Evolutionary conservation across 2,113 vertebrate species (phyloP).

Genomic region (Butorides virescens): DNA sequence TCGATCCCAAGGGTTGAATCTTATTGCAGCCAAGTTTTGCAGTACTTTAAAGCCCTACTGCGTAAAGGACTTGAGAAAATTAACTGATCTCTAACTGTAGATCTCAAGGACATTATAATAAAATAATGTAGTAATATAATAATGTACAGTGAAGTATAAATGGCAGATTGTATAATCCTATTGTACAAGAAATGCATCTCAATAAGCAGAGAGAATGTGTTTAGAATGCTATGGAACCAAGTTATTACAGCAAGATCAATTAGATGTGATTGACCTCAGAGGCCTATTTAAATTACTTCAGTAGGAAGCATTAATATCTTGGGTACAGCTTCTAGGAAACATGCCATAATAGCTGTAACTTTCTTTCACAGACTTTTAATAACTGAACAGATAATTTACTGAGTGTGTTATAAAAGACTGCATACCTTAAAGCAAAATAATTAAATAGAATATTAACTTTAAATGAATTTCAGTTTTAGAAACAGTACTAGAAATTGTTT

Average conservation of each 20-base stretch:
- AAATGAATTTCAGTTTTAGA: not conserved
- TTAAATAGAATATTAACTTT: not conserved
- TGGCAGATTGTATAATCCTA: not conserved
- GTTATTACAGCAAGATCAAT: constrained; percentile 10
- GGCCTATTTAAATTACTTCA: constrained; percentile 11
- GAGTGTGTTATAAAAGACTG: not conserved
- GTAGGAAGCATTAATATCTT: not conserved
- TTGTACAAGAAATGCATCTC: not conserved
- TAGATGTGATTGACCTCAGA: constrained; percentile 29
- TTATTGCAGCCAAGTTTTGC: not conserved
- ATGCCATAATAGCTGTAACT: not conserved
- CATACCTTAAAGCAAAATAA: constrained; percentile 26
- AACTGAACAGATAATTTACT: constrained; percentile 12
- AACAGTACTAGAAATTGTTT: not conserved
- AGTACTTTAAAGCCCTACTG: not conserved
- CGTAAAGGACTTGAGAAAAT: not conserved
- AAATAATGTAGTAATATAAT: not conserved
- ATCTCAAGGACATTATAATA: constrained; percentile 23
- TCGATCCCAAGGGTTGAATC: not conserved
- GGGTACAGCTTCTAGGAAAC: constrained; percentile 1
- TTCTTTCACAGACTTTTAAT: constrained; percentile 3
- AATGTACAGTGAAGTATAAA: not conserved
- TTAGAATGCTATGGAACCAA: not conserved
- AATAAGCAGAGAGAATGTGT: not conserved
- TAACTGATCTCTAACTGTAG: not conserved